These are phyloP conservation scores for Regulus satrapa DNA, from an alignment of 2,113 vertebrate genomes.

Conservation along the genomic window DNA sequence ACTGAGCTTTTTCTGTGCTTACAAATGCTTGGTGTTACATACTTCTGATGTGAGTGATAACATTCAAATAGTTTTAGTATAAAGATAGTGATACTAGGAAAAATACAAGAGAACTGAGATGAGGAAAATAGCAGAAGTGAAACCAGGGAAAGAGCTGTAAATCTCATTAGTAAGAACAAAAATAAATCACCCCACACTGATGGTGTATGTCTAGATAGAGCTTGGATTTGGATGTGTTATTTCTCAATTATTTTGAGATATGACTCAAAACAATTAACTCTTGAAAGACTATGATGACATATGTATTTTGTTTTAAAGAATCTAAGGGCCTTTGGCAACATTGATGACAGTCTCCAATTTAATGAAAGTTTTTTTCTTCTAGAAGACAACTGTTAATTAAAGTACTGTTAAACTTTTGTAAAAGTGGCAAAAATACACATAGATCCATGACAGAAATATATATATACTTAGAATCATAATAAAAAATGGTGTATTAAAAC, in stretches of 20 bases:
- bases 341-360: rapidly evolving
- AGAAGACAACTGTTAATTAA: not conserved
- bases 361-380: not conserved
- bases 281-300: not conserved
- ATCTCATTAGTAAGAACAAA: not conserved
- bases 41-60: not conserved
- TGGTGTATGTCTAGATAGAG: not conserved
- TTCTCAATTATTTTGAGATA: not conserved
- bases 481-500: not conserved
- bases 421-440: not conserved
- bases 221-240: not conserved
- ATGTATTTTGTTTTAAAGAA: not conserved
- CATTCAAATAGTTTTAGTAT: not conserved
- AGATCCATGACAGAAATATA: not conserved
- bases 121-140: not conserved
- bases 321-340: not conserved
- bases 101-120: not conserved
- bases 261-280: no score
- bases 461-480: not conserved
- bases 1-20: not conserved
- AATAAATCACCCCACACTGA: not conserved
- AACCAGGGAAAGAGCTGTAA: not conserved
- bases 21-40: not conserved
- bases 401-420: not conserved
- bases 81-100: not conserved